Base-by-base conservation (phyloP, 2,113 vertebrate species). In the Halichoerus grypus region DNA sequence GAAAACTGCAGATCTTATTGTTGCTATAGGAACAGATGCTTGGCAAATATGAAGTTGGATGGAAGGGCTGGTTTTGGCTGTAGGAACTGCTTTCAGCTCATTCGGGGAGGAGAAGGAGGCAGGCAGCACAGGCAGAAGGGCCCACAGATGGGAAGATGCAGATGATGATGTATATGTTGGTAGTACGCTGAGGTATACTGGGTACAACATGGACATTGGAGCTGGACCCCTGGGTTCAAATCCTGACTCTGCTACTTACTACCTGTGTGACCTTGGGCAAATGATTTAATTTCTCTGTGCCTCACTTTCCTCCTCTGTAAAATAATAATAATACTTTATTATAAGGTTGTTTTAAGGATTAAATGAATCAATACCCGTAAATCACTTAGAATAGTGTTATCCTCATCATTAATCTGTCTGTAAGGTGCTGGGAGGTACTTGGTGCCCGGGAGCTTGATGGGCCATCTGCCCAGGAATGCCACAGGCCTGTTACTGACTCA, bases 21-120 rank as follows among this genome's bases (percentile, higher is more conserved):
- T 94, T 91, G 49, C 84, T 67, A 36, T 88, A 85, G 94, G 76
- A 97, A 88, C 92, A 88, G 95, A 80, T 46, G n/a, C 69, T 49
- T 55, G 42, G 24, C 79, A 82, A 36, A 71, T 31, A 63, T 21
- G 69, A 69, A 63, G 26, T 63, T 96, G 89, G 31, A 19, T 57
- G 55, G 36, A 90, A 90, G 36, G 55, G 55, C n/a, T 83, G 84
- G 46, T 63, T 96, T 74, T 8, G 91, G 61, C 33, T 79, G 22
- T 69, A 71, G 77, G 77, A 89, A 63, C 24, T 53, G 13, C 46
- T 86, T 84, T 87, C 42, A 24, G 63, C 46, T 84, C 22, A n/a
- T 81, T 49, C 10, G 33, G 72, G 24, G 51, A 72, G 51, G 49
- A 83, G 31, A 65, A 81, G 21, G 28, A 42, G 22, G 77, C 65